Evolutionary conservation across 2,113 vertebrate species (phyloP).

Genomic region (Brachyistius frenatus): DNA sequence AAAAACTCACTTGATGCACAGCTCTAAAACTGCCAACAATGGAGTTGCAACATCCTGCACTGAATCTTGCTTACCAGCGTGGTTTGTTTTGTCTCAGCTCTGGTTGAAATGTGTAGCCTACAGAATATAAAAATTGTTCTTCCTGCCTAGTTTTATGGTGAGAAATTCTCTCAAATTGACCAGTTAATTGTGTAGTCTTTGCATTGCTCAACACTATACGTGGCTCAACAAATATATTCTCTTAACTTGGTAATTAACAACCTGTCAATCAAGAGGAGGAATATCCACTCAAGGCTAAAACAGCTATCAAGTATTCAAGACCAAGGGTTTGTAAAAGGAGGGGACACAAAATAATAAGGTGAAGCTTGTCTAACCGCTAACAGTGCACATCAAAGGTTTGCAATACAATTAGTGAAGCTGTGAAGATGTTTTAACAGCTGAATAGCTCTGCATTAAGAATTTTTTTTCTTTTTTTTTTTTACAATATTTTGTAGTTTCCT

Average conservation of each 20-base stretch:
- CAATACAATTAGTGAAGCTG: too few relatives aligned
- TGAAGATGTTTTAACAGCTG: too few relatives aligned
- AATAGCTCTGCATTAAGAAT: too few relatives aligned
- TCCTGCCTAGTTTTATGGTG: neutral
- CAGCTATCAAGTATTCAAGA: neutral
- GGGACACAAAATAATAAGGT: too few relatives aligned
- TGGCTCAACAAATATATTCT: neutral
- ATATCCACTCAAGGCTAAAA: neutral
- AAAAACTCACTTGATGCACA: slow-evolving; percentile 10
- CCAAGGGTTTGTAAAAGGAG: neutral
- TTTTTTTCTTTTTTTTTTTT: too few relatives aligned
- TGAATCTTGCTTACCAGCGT: neutral
- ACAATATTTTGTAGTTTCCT: too few relatives aligned
- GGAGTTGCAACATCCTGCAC: neutral
- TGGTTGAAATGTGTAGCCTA: neutral
- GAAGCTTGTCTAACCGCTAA: too few relatives aligned
- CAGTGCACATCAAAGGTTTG: too few relatives aligned
- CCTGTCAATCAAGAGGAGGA: slow-evolving; percentile 3
- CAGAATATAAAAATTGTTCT: neutral
- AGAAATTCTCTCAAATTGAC: neutral
- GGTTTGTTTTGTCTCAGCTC: neutral
- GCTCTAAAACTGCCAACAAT: slow-evolving; percentile 6
- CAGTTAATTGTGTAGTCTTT: neutral
- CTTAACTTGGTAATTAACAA: slow-evolving; percentile 19
- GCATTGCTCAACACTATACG: neutral